phyloP scores from a whole-genome alignment of 2,797 vertebrate species.

The Diglossa cyanea region DNA sequence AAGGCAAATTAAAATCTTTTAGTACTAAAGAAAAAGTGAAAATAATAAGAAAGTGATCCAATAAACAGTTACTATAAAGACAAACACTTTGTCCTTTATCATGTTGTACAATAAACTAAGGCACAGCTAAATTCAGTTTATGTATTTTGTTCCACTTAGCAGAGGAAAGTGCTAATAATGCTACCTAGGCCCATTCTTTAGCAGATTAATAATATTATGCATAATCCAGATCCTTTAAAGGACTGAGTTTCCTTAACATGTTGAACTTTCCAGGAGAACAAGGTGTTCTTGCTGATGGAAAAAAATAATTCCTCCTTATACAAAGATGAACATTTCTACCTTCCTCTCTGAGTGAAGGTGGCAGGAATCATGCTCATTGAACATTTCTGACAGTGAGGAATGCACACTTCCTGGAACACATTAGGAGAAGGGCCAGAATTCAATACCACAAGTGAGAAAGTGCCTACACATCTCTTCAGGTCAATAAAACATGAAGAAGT shows the following conservation, averaged over 20 bases:
- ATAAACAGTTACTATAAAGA: neutral
- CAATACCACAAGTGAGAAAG: neutral
- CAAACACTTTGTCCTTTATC: neutral
- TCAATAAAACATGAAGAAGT: neutral
- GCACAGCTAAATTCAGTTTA: neutral
- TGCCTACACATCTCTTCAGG: neutral
- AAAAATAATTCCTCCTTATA: neutral
- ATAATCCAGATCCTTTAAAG: neutral
- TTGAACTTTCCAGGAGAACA: neutral
- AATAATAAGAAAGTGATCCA: neutral
- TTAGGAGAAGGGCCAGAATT: conserved; percentile 19
- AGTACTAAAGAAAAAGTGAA: neutral
- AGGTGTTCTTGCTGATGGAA: neutral
- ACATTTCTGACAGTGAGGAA: neutral
- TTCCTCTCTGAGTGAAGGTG: neutral
- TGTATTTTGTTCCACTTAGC: neutral
- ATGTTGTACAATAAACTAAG: neutral
- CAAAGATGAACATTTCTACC: neutral
- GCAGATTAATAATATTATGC: neutral
- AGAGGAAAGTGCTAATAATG: neutral
- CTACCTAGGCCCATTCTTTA: neutral
- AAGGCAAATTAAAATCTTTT: neutral
- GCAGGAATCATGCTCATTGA: neutral
- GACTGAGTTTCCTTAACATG: neutral
- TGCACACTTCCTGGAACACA: neutral